Evolutionary conservation across 92 coral and sea anemone genomes (phyloP).

Genomic region (Chrysogorgia sp.): DNA sequence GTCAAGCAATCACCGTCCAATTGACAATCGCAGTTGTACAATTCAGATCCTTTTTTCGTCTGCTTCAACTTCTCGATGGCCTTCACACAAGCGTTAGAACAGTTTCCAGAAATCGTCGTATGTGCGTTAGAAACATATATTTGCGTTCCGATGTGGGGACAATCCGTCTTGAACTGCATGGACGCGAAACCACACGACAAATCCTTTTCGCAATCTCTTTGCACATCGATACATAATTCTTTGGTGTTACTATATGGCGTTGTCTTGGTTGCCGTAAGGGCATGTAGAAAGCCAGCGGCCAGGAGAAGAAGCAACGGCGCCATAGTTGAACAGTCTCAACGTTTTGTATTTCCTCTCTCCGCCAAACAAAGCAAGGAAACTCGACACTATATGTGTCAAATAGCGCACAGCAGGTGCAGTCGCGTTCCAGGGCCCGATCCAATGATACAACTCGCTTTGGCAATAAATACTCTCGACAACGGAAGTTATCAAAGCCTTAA

Average conservation of each 20-base stretch:
- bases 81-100: slow-evolving; percentile 68
- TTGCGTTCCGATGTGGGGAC: background rate
- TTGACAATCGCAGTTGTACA: slow-evolving; percentile 71
- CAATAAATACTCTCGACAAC: background rate
- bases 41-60: slow-evolving; percentile 57
- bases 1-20: slow-evolving; percentile 17
- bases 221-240: background rate
- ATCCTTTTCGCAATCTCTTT: background rate
- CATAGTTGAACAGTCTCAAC: background rate
- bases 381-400: background rate
- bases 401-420: background rate
- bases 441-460: background rate
- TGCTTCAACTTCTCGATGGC: slow-evolving; percentile 72
- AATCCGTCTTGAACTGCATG: background rate
- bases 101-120: background rate
- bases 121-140: background rate
- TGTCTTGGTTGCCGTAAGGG: background rate
- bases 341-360: background rate
- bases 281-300: background rate
- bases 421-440: background rate
- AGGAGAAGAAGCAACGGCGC: background rate
- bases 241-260: no score
- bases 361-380: background rate
- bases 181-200: background rate
- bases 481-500: slow-evolving; percentile 23